phyloP scores from a whole-genome alignment of 2,888 invertebrate genomes.

The Drosophila anceps region DNA sequence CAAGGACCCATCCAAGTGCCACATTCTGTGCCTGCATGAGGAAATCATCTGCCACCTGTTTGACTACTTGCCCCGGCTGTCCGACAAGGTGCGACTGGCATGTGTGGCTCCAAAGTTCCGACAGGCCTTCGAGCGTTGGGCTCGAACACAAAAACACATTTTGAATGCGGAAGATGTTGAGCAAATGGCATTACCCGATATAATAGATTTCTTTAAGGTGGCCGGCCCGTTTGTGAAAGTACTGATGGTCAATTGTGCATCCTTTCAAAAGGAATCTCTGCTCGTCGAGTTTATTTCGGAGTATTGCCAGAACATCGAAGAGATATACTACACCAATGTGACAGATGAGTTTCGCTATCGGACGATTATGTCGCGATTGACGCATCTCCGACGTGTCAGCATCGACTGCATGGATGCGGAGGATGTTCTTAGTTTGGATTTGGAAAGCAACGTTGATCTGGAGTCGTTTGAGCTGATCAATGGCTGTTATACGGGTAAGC shows the following conservation, averaged over 20 bases:
- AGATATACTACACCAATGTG: conserved; percentile 61
- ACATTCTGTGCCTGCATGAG: conserved; percentile 53
- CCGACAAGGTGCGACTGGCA: conserved; percentile 62
- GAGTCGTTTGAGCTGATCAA: conserved; percentile 63
- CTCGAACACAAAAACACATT: conserved; percentile 27
- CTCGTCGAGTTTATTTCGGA: conserved; percentile 64
- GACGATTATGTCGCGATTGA: conserved; percentile 44
- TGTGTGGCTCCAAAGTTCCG: conserved; percentile 52
- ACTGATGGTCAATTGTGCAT: conserved; percentile 49
- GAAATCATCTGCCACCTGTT: conserved; percentile 57
- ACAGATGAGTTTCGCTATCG: conserved; percentile 65
- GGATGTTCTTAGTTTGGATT: conserved; percentile 62
- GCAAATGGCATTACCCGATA: conserved; percentile 57
- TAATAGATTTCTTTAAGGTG: conserved; percentile 63
- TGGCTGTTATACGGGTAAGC: conserved; percentile 69
- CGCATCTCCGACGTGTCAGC: conserved; percentile 39
- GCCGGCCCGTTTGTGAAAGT: conserved; percentile 55
- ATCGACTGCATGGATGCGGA: conserved; percentile 69
- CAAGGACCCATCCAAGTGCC: conserved; percentile 5
- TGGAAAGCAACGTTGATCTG: conserved; percentile 49
- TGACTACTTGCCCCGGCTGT: conserved; percentile 46
- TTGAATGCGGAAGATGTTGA: conserved; percentile 58
- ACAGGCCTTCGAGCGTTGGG: conserved; percentile 53
- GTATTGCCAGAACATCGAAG: conserved; percentile 61
- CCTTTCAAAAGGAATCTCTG: conserved; percentile 64